Evolutionary conservation across 2,888 invertebrate species (phyloP), one percentile per base, ranked within the genome.

Genomic region (Metellina segmentata): DNA sequence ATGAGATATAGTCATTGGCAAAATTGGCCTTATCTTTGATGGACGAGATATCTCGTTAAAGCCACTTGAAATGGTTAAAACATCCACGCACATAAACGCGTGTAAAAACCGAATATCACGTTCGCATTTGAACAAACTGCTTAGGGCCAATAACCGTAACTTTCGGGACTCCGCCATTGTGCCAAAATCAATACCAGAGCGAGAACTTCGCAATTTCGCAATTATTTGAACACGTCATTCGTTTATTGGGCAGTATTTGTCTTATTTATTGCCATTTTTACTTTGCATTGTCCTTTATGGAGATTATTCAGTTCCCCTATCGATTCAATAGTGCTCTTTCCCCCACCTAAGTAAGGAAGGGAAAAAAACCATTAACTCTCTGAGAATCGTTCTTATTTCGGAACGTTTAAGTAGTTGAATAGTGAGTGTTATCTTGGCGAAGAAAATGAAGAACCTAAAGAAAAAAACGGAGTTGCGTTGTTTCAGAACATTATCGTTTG

Each of bases 371-470:
- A 79, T 79, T 79, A 79, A 69, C 53, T 13, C 53, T 61, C 61
- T 34, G 34, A 79, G 53, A 79, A 79, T 34, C 61, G 61, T 79
- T 79, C 61, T 13, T 79, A 61, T 34, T 61, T 49, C 20, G 61
- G 53, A 79, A 79, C 79, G 49, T 79, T 79, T 79, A 79, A 79
- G 79, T 19, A 61, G 53, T 69, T 61, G 61, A 79, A 79, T 20
- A 19, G 53, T 53, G 79, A 34, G 61, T 61, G 79, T 79, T 79
- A 79, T 79, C 79, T 61, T 5, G 61, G 61, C 11, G 16, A 61
- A 61, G 61, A 61, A 61, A 61, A 61, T 61, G 16, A 61, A 61
- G 61, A 61, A 61, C 16, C 16, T 4, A 61, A 61, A 8, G 61
- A 5, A 9, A 16, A 34, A 34, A 79, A 61, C 61, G 53, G 79